Base-by-base conservation (phyloP, 2,888 invertebrate species). In the Lepidocyrtinus sp. region DNA sequence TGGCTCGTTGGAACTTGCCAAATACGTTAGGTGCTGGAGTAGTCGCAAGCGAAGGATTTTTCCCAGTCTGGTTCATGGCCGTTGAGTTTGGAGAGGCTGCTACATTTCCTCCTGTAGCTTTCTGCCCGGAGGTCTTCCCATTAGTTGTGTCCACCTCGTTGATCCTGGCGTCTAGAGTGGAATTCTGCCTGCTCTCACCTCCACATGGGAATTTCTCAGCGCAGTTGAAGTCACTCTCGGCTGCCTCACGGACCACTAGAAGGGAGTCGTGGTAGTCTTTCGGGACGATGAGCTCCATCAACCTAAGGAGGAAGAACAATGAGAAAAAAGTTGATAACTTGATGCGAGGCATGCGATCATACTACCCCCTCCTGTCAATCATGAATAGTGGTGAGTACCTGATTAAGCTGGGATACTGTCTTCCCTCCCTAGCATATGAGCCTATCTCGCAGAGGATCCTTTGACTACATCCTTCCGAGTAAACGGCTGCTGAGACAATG, bases 361-460 rank as follows among this genome's bases (percentile, higher is more conserved):
- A n/a, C n/a, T n/a, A n/a, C n/a, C n/a, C n/a, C n/a, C n/a, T n/a
- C n/a, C n/a, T n/a, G n/a, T n/a, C n/a, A n/a, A n/a, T n/a, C n/a
- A n/a, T n/a, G n/a, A n/a, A n/a, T n/a, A n/a, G n/a, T n/a, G n/a
- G n/a, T n/a, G n/a, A n/a, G 67, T 80, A 83, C 82, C 82, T 76
- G 15, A 74, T 26, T 19, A 79, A 69, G 68, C 55, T 72, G 15
- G 72, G 73, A 50, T 78, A 75, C 68, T 78, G 81, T 24, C 64
- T 68, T 21, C 81, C 63, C 15, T 79, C 82, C 36, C 77, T 72
- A 9, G 74, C 83, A 50, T 79, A 84, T 1, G 79, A 15, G 2
- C 84, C 84, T 12, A 85, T 73, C 27, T 79, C 82, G 74, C 86
- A 85, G n/a, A 85, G 69, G 15, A 85, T 74, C 24, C 81, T 80